Evolutionary conservation across 2,888 invertebrate species (phyloP), one percentile per base, ranked within the genome.

Genomic region (Agrotis exclamationis): DNA sequence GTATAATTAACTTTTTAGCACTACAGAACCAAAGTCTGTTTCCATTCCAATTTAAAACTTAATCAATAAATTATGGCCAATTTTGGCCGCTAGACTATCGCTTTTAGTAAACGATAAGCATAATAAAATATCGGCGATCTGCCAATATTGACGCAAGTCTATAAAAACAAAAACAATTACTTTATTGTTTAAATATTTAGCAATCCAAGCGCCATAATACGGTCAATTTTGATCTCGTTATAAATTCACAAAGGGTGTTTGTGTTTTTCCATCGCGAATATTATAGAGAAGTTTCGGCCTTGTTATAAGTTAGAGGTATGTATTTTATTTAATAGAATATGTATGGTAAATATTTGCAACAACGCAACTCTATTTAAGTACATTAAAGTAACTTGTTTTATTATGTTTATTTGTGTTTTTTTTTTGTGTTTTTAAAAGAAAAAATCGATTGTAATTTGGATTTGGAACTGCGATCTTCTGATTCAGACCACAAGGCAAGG

Each of bases 201-300:
- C 1, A 0, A 28, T n/a, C 22, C 6, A 53, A 65, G n/a, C 20
- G 5, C 33, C 39, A 58, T 71, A 50, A 51, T 64, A 71, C 0
- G n/a, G 22, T 13, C 28, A 59, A 58, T 70, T 67, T 58, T 18
- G 44, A 39, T 14, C 18, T 76, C 33, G 11, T 81, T 80, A 65
- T 53, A 73, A 70, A 81, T 81, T 76, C 81, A 75, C 69, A 75
- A 82, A 84, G 66, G 18, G 53, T 67, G 63, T 70, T 82, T 65
- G 48, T 74, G 28, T 63, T 66, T 62, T 76, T 65, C 22, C 9
- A 33, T 48, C n/a, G 51, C 50, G n/a, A 64, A 66, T 69, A 75
- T 63, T 67, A 66, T n/a, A 79, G 64, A 47, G 39, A 24, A 60
- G 20, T 22, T 14, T 16, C 14, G 65, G 47, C 70, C 24, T 66